Evolutionary conservation across 2,888 invertebrate species (phyloP).

Genomic region (Archips crataeganus): DNA sequence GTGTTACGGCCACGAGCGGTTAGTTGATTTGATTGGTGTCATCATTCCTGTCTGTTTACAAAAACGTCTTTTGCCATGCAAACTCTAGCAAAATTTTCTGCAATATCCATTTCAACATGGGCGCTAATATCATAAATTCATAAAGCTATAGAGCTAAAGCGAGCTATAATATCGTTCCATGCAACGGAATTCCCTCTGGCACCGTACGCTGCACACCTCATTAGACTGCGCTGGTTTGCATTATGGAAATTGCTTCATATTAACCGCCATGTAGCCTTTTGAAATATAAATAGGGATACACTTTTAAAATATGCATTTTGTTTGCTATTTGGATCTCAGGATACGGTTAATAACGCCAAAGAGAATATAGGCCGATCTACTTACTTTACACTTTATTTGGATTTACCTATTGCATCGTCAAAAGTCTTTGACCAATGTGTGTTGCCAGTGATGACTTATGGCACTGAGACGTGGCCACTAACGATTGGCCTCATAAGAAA

Average conservation of each 20-base stretch:
- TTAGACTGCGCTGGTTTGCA: constrained; percentile 10
- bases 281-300: constrained; percentile 5
- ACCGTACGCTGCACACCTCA: constrained; percentile 3
- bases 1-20: too few species aligned
- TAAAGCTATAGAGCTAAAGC: neutral
- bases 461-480: too few species aligned
- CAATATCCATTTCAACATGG: neutral
- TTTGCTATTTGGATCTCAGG: neutral
- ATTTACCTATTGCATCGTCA: too few species aligned
- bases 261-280: neutral
- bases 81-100: neutral
- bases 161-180: constrained; percentile 5
- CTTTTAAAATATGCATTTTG: neutral
- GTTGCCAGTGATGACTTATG: too few species aligned
- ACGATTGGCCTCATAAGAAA: too few species aligned
- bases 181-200: neutral
- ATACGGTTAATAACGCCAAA: neutral
- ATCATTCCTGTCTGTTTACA: neutral
- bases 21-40: too few species aligned
- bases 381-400: neutral
- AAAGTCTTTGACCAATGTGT: too few species aligned
- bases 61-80: neutral
- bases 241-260: constrained; percentile 23
- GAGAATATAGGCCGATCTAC: neutral
- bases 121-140: neutral